A percentile compares a stretch with the other conserved stretches of the same genome.
phyloP scores from a whole-genome alignment of 2,113 vertebrate genomes.

The Aspiorhynchus laticeps region DNA sequence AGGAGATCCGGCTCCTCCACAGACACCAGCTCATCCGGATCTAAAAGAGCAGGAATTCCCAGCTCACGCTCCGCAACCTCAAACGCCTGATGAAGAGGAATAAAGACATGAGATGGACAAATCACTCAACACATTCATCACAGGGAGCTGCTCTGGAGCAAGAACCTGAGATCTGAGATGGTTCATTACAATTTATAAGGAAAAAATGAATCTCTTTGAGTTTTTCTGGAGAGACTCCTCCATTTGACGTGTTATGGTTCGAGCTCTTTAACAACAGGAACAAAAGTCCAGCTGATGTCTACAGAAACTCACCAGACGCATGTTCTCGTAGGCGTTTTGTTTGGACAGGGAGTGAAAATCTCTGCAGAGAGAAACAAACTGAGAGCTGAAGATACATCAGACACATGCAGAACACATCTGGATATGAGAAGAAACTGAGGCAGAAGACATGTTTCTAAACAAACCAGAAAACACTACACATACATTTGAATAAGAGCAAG shows the following conservation, averaged over 20 bases:
- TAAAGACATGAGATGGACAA: not conserved
- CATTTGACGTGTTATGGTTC: not conserved
- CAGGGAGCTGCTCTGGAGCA: not conserved
- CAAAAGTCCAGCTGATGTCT: not conserved
- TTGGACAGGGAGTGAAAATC: slow-evolving; percentile 92
- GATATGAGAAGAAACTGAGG: not conserved
- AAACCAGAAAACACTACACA: not conserved
- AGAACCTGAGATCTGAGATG: not conserved
- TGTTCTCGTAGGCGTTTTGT: slow-evolving; percentile 95
- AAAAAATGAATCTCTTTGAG: not conserved
- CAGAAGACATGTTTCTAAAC: not conserved
- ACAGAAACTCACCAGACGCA: slow-evolving; percentile 88
- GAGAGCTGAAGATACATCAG: not conserved
- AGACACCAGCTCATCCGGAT: slow-evolving; percentile 95
- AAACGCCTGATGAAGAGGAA: slow-evolving; percentile 80
- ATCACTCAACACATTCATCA: not conserved
- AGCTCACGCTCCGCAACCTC: slow-evolving; percentile 90
- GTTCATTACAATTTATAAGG: not conserved
- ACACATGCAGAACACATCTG: not conserved
- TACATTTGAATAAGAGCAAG: not conserved
- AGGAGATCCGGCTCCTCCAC: slow-evolving; percentile 94
- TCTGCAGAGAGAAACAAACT: slow-evolving; percentile 75
- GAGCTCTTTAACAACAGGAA: slow-evolving; percentile 18
- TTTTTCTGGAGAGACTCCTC: not conserved
- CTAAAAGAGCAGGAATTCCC: slow-evolving; percentile 93